Conservation (phyloP, 1,140 invertebrate species). For the Bombus haemorrhoidalis region DNA sequence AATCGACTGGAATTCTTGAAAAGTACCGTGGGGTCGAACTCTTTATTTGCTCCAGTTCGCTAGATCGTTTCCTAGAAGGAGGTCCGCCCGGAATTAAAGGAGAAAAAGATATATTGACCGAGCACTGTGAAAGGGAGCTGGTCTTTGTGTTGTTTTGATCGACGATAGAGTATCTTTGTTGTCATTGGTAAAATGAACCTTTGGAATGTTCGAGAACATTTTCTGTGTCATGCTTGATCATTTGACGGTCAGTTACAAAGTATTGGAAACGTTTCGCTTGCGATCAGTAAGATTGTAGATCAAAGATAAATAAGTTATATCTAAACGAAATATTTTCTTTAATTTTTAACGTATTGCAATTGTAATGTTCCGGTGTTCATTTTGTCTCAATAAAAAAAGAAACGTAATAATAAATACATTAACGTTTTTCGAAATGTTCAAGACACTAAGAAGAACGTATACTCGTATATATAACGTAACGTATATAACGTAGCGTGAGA, state of each 20-base stretch:
- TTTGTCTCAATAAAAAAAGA: too few species aligned
- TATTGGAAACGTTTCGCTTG: too few species aligned
- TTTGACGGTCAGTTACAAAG: not conserved
- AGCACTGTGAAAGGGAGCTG: not conserved
- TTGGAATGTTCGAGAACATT: not conserved
- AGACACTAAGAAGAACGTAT: not conserved
- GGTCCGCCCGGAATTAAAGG: constrained; percentile 4
- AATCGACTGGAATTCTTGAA: not conserved
- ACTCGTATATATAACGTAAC: too few species aligned
- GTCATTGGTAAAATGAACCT: constrained; percentile 6
- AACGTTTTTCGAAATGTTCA: not conserved
- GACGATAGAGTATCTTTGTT: constrained; percentile 15
- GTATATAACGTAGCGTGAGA: too few species aligned
- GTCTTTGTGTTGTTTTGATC: constrained; percentile 12
- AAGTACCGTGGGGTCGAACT: not conserved
- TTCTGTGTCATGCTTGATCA: too few species aligned
- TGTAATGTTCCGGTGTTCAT: too few species aligned
- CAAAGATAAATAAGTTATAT: too few species aligned
- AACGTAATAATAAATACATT: not conserved
- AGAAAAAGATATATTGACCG: constrained; percentile 20
- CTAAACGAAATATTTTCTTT: too few species aligned
- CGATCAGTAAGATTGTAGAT: too few species aligned
- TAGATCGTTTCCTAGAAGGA: constrained; percentile 3
- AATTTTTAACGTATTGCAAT: not conserved
- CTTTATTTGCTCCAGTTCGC: constrained; percentile 8